phyloP scores from a whole-genome alignment of 2,797 vertebrate species.

The Triplophysa yarkandensis region DNA sequence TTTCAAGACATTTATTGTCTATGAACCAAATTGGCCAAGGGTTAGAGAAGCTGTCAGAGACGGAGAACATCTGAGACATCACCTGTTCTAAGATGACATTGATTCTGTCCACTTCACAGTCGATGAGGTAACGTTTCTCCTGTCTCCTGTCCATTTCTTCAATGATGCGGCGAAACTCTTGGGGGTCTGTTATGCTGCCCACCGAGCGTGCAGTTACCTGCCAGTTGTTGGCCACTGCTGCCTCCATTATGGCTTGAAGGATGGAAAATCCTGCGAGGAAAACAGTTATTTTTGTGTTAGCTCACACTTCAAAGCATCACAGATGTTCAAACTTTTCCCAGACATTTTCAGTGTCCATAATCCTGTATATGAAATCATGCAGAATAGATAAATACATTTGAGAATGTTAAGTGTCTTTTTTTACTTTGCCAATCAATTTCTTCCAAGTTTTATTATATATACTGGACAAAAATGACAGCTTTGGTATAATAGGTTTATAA shows the following conservation, averaged over 20 bases:
- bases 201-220: slow-evolving; percentile 98
- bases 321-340: slow-evolving; percentile 22
- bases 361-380: not conserved
- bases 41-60: slow-evolving; percentile 1
- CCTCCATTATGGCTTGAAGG: slow-evolving; percentile 99
- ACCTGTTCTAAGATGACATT: slow-evolving; percentile 98
- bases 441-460: too few relatives aligned
- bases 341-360: not conserved
- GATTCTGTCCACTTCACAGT: slow-evolving; percentile 96
- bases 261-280: slow-evolving; percentile 89
- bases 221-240: slow-evolving; percentile 98
- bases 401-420: too few relatives aligned
- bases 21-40: not conserved
- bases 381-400: slow-evolving; percentile 4
- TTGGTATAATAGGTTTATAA: too few relatives aligned
- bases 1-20: too few relatives aligned
- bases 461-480: too few relatives aligned
- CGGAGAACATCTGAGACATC: slow-evolving; percentile 42
- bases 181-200: slow-evolving; percentile 91
- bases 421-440: too few relatives aligned
- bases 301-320: not conserved
- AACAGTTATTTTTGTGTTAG: slow-evolving; percentile 23
- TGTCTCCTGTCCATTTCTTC: slow-evolving; percentile 99
- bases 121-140: slow-evolving; percentile 96
- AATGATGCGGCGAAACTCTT: slow-evolving; percentile 96